Percentiles rank a stretch among this genome's conserved stretches.
These are phyloP conservation scores for Murina feae DNA, from an alignment of 2,113 vertebrate species.

Conservation along the genomic window DNA sequence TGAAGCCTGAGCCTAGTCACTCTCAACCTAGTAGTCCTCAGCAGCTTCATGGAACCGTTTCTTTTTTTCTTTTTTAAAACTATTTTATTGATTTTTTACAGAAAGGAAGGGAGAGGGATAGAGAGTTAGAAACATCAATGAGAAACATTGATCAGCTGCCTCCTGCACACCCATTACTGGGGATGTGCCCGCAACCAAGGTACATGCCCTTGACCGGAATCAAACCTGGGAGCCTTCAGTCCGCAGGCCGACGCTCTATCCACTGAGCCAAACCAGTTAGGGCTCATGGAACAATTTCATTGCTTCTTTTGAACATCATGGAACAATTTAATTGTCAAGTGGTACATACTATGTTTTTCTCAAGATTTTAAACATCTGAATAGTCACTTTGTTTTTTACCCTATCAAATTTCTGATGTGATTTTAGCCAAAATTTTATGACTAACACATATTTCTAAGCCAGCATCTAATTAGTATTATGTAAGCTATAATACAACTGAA, in stretches of 20 bases:
- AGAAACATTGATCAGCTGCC: no score
- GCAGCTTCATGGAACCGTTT: neutral
- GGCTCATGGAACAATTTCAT: neutral
- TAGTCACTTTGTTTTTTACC: constrained; percentile 21
- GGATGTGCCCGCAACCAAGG: no score
- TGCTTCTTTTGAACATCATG: neutral
- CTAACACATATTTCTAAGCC: constrained; percentile 33
- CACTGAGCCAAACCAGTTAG: no score
- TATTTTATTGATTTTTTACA: no score
- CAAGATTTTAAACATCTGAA: constrained; percentile 31
- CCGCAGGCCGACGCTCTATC: no score
- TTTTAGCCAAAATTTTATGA: constrained; percentile 42
- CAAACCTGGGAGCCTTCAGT: no score
- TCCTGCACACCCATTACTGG: no score
- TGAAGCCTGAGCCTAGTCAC: neutral
- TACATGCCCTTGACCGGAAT: no score
- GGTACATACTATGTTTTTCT: neutral
- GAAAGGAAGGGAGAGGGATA: no score
- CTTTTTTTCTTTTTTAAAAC: neutral
- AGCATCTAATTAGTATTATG: constrained; percentile 37
- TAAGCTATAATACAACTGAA: constrained; percentile 25
- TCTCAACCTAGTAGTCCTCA: neutral
- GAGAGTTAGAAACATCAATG: no score
- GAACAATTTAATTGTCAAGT: constrained; percentile 18
- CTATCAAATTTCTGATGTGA: constrained; percentile 25